These are phyloP conservation scores for Trochalopteron elliotii DNA, from an alignment of 2,113 vertebrate species.

Conservation along the genomic window DNA sequence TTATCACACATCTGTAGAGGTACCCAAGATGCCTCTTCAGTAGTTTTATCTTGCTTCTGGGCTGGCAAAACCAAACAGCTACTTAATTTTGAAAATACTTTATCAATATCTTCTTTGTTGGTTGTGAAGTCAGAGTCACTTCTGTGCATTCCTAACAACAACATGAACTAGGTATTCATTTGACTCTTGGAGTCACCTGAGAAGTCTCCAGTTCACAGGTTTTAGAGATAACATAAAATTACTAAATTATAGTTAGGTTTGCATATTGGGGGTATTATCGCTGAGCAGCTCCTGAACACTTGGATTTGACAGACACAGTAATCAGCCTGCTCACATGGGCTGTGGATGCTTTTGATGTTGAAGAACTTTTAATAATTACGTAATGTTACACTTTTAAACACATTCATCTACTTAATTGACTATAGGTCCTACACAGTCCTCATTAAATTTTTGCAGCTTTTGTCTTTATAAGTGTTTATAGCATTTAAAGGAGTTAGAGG, in stretches of 20 bases:
- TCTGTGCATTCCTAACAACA: neutral
- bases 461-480: neutral
- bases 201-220: neutral
- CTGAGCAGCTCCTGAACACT: neutral
- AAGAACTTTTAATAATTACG: neutral
- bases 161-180: neutral
- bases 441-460: neutral
- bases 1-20: neutral
- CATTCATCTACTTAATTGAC: neutral
- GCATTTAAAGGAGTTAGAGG: neutral
- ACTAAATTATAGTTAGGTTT: neutral
- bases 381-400: neutral
- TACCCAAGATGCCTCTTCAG: neutral
- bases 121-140: neutral
- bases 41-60: neutral
- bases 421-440: neutral
- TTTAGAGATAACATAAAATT: neutral
- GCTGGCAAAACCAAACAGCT: neutral
- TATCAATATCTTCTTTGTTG: neutral
- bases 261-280: neutral
- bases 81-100: neutral
- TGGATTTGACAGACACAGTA: neutral
- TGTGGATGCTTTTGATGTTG: neutral
- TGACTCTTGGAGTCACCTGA: neutral
- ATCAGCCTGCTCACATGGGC: neutral